Percentiles rank a stretch among this genome's conserved stretches.
Evolutionary conservation across 1,140 invertebrate genomes (phyloP).

Genomic region (Coelopa frigida): DNA sequence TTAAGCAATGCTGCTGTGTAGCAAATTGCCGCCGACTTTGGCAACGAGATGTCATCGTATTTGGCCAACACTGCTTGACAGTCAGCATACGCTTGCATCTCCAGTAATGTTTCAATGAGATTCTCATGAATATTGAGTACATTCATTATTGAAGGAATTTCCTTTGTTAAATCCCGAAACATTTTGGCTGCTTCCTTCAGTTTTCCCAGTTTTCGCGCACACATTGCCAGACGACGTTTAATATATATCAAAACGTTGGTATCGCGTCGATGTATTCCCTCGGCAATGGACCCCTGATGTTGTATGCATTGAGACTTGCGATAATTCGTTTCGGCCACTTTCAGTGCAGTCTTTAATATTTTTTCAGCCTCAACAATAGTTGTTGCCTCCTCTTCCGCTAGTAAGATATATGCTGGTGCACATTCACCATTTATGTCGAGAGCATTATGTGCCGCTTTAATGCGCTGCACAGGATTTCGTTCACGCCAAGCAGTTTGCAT

Average conservation of each 20-base stretch:
- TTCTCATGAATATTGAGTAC: slow-evolving; percentile 97
- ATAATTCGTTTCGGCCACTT: slow-evolving; percentile 81
- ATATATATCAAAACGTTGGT: slow-evolving; percentile 95
- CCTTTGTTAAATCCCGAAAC: slow-evolving; percentile 95
- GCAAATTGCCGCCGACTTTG: slow-evolving; percentile 95
- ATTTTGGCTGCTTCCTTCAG: slow-evolving; percentile 95
- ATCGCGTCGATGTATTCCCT: slow-evolving; percentile 79
- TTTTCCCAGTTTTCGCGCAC: slow-evolving; percentile 86
- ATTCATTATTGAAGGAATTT: slow-evolving; percentile 87
- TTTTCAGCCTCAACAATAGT: slow-evolving; percentile 86
- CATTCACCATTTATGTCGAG: slow-evolving; percentile 88
- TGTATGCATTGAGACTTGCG: slow-evolving; percentile 64
- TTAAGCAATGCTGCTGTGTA: slow-evolving; percentile 94
- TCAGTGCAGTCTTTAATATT: slow-evolving; percentile 79
- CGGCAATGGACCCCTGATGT: slow-evolving; percentile 68
- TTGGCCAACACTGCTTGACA: slow-evolving; percentile 88
- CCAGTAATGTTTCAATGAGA: slow-evolving; percentile 88
- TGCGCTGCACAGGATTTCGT: slow-evolving; percentile 82
- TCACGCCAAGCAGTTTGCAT: slow-evolving; percentile 98
- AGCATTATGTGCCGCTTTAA: slow-evolving; percentile 87
- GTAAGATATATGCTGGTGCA: slow-evolving; percentile 88
- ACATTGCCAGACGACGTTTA: slow-evolving; percentile 91
- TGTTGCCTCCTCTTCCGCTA: slow-evolving; percentile 94
- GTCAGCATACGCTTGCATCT: slow-evolving; percentile 95
- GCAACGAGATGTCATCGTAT: slow-evolving; percentile 93